phyloP scores from a whole-genome alignment of 2,113 vertebrate species.

The Scatophagus argus region DNA sequence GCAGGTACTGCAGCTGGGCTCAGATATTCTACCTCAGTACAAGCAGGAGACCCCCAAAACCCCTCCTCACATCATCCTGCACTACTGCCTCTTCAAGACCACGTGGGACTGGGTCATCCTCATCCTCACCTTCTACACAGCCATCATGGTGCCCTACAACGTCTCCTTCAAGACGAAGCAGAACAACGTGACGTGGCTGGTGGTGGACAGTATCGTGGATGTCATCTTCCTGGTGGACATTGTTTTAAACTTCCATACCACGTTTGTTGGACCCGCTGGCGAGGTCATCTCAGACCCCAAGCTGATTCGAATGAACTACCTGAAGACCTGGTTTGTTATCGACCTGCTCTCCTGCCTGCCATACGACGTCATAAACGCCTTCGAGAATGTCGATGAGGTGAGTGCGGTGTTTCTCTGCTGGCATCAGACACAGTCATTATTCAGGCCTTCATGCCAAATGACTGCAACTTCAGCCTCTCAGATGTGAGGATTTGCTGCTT shows the following conservation, averaged over 20 bases:
- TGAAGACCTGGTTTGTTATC: constrained; percentile 99
- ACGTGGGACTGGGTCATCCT: constrained; percentile 99
- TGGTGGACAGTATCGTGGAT: constrained; percentile 98
- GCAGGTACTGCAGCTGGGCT: constrained; percentile 98
- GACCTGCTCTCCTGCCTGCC: constrained; percentile 98
- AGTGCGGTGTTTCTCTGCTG: constrained; percentile 70
- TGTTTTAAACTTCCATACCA: constrained; percentile 98
- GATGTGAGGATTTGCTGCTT: background rate
- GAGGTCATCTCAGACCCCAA: constrained; percentile 99
- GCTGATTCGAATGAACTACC: constrained; percentile 99
- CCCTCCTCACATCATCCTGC: constrained; percentile 97
- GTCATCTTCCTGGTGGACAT: constrained; percentile 99
- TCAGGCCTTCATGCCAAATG: background rate
- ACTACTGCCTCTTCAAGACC: constrained; percentile 99
- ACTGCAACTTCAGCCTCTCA: background rate
- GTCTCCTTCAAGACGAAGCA: constrained; percentile 99
- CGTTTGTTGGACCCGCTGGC: constrained; percentile 96
- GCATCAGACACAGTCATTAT: background rate
- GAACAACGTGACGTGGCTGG: constrained; percentile 98
- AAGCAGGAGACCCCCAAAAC: constrained; percentile 99
- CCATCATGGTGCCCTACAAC: constrained; percentile 99
- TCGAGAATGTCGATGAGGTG: constrained; percentile 99
- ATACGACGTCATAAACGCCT: constrained; percentile 99
- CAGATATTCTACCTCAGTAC: constrained; percentile 98
- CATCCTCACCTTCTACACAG: constrained; percentile 99